Evolutionary conservation across 2,888 invertebrate species (phyloP), one percentile per base, ranked within the genome.

Genomic region (Apocheima hispidaria): DNA sequence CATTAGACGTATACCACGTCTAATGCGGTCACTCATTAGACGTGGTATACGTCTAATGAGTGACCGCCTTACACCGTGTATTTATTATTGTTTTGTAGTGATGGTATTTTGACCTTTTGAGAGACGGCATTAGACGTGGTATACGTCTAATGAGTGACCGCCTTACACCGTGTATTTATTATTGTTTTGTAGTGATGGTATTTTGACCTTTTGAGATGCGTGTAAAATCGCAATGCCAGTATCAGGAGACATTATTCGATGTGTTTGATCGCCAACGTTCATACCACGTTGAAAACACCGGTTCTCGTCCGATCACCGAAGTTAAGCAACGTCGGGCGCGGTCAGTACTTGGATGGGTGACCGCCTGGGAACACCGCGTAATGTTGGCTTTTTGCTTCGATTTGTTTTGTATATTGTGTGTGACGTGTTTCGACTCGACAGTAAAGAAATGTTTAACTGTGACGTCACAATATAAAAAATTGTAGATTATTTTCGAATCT

Each of bases 321-420:
- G 86, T 86, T 86, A 88, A 86, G 84, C 87, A 85, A 85, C 85
- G 80, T 88, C 83, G 86, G 87, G 86, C 87, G 85, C 76, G 83
- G 83, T 87, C 83, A 88, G 87, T 88, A 87, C 88, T 87, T 89
- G 86, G 86, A 88, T 88, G 86, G 87, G 88, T 88, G 88, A 88
- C 88, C 86, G 85, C 87, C 84, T 87, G 86, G 86, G 84, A 87
- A 87, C 83, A 87, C 86, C 82, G 74, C 84, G 84, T 86, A 82
- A 75, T 74, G 82, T 84, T 83, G 82, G 79, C 81, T 79, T 79
- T 80, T 80, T 81, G 64, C 48, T 58, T 23, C 7, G 28, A 12
- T 23, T 1, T 6, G 21, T 9, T 12, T 2, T 44, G n/a, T 7
- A 16, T 60, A 7, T 21, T 7, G 2, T 26, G n/a, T 6, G 26